Conservation (phyloP, 2,797 vertebrate genomes). For the Falco naumanni region DNA sequence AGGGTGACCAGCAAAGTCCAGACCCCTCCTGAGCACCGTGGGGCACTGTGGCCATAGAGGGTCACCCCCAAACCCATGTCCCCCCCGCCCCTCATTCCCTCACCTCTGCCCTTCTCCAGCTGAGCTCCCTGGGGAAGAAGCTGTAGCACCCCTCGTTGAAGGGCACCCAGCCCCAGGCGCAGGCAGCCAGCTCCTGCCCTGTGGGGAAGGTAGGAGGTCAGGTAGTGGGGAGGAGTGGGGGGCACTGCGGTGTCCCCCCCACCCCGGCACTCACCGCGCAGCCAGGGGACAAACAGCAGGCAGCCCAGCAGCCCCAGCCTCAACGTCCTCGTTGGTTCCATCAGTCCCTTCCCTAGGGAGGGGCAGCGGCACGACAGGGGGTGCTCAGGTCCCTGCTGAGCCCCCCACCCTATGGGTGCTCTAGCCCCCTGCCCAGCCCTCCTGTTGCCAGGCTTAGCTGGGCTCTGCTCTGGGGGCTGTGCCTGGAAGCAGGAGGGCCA, state of each 20-base stretch:
- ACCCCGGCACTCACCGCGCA: neutral
- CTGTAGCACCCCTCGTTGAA: neutral
- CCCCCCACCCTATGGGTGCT: neutral
- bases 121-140: neutral
- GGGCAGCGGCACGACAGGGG: no score
- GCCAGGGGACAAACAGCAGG: neutral
- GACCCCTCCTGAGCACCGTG: no score
- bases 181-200: neutral
- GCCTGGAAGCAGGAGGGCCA: neutral
- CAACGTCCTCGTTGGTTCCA: neutral
- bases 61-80: neutral
- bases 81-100: neutral
- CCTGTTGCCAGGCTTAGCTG: no score
- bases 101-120: neutral
- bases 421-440: neutral
- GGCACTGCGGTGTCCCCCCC: neutral
- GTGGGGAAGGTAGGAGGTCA: neutral
- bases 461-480: no score
- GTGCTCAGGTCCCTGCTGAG: neutral
- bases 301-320: neutral
- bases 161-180: neutral
- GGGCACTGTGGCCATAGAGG: neutral
- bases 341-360: conserved; percentile 6
- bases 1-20: neutral
- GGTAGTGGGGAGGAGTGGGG: neutral